These are phyloP conservation scores for Campoplex nolae DNA, from an alignment of 2,888 invertebrate species.

Conservation along the genomic window DNA sequence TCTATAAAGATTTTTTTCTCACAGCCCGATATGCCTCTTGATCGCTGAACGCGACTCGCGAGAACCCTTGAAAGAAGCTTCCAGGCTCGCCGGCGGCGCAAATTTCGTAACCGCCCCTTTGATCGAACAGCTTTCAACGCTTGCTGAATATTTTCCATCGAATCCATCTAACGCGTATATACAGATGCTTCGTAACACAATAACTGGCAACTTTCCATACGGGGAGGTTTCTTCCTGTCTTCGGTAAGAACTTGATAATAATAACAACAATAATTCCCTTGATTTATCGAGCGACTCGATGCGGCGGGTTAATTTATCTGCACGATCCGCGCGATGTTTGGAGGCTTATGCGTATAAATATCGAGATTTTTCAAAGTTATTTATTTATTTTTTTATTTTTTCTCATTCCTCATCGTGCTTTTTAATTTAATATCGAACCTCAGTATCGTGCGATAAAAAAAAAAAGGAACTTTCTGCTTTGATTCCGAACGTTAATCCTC, in stretches of 20 bases:
- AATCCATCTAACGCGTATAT: not conserved
- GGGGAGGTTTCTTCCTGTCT: constrained; percentile 58
- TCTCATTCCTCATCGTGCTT: not conserved
- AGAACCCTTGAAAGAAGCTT: constrained; percentile 3
- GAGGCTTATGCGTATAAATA: constrained; percentile 24
- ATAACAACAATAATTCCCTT: constrained; percentile 9
- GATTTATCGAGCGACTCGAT: constrained; percentile 66
- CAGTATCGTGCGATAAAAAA: not conserved
- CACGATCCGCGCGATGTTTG: constrained; percentile 49
- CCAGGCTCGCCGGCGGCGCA: constrained; percentile 3
- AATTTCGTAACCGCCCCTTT: constrained; percentile 18
- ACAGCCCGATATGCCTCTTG: not conserved
- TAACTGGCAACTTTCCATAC: constrained; percentile 36
- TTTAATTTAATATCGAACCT: constrained; percentile 20
- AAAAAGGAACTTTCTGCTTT: not conserved
- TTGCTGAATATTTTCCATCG: constrained; percentile 37
- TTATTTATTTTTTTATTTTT: not conserved
- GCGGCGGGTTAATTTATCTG: constrained; percentile 59
- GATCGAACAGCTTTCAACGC: constrained; percentile 14
- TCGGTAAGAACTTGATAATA: constrained; percentile 3
- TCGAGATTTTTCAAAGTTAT: not conserved
- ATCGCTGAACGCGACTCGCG: not conserved
- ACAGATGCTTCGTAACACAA: not conserved
- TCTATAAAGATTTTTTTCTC: not conserved
- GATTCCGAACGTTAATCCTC: not conserved